phyloP scores from a whole-genome alignment of 2,113 vertebrate species.

The Emydura subglobosa region DNA sequence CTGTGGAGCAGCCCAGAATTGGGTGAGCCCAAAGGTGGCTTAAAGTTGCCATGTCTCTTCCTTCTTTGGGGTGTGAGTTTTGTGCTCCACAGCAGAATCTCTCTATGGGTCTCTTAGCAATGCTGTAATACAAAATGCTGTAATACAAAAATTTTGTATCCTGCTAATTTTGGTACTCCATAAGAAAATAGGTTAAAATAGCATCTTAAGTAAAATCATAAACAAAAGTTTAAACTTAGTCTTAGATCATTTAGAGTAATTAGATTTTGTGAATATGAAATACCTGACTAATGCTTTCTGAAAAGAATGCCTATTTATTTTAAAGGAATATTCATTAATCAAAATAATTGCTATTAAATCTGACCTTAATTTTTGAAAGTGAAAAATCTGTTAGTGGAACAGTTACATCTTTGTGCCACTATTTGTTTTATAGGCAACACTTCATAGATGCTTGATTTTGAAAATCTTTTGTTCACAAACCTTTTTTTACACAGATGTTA shows the following conservation, averaged over 20 bases:
- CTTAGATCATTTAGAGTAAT: neutral
- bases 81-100: neutral
- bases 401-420: neutral
- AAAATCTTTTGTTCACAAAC: neutral
- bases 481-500: conserved; percentile 76
- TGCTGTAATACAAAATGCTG: neutral
- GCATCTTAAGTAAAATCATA: neutral
- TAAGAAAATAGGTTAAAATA: neutral
- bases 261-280: neutral
- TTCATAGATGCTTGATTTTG: neutral
- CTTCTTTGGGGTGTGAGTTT: neutral
- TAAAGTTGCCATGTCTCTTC: neutral
- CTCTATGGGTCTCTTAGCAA: neutral
- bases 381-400: neutral
- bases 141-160: neutral
- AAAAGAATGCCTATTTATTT: neutral
- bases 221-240: neutral
- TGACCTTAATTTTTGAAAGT: neutral
- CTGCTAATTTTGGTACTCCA: neutral
- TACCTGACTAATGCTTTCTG: neutral
- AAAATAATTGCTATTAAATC: neutral
- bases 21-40: neutral
- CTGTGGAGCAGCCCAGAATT: neutral
- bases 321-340: neutral
- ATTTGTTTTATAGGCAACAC: neutral